These are phyloP conservation scores for Schizopygopsis malacanthus DNA, from an alignment of 2,797 vertebrate genomes.

Conservation along the genomic window DNA sequence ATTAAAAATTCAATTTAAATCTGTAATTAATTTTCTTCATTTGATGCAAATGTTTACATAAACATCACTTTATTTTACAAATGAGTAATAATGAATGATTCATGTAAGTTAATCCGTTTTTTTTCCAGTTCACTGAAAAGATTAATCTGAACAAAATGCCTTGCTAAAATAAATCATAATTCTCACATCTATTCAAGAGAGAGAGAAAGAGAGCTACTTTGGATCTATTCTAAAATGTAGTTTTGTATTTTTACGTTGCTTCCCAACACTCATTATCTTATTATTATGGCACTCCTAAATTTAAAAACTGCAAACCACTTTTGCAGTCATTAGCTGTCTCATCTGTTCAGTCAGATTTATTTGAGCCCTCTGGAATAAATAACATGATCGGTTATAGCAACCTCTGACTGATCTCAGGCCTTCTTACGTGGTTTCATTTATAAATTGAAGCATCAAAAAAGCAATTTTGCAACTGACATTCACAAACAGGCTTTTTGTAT, in stretches of 20 bases:
- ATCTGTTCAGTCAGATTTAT: constrained; percentile 41
- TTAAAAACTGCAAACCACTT: constrained; percentile 19
- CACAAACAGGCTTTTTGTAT: constrained; percentile 54
- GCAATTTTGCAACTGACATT: constrained; percentile 51
- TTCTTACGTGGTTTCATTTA: constrained; percentile 39
- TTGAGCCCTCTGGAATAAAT: neutral
- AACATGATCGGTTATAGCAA: no score
- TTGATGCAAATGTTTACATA: neutral
- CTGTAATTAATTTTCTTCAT: neutral
- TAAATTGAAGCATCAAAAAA: constrained; percentile 53
- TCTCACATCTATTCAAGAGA: neutral
- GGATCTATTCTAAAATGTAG: neutral
- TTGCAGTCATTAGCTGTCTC: constrained; percentile 38
- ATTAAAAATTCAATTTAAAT: neutral
- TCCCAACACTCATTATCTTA: neutral
- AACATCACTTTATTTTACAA: neutral
- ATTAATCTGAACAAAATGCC: neutral
- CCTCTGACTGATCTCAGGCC: no score
- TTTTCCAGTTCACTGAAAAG: neutral
- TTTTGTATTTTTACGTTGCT: neutral
- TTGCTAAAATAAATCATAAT: neutral
- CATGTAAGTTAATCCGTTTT: neutral
- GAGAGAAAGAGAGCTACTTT: no score
- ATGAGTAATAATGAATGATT: neutral
- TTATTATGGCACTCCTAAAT: constrained; percentile 15